Conservation (phyloP, 2,113 vertebrate species). For the Ophiodon elongatus region DNA sequence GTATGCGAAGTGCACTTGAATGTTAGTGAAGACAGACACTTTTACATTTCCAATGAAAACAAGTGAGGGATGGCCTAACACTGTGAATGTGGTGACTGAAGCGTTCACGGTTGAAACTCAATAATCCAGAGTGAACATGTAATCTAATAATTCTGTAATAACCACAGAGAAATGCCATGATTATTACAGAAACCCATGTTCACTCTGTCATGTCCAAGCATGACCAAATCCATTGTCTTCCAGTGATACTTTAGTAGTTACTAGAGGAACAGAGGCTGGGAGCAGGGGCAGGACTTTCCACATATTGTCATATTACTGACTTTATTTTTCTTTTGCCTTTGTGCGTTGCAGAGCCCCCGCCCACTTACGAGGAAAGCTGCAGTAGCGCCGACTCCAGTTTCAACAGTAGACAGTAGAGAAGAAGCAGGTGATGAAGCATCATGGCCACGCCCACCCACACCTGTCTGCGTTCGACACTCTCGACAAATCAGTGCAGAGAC, state of each 20-base stretch:
- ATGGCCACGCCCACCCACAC: conserved; percentile 18
- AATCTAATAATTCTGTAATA: too few relatives aligned
- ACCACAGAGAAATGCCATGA: too few relatives aligned
- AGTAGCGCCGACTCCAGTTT: conserved; percentile 86
- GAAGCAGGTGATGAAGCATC: conserved; percentile 21
- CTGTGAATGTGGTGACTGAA: background rate
- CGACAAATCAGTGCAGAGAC: conserved; percentile 45
- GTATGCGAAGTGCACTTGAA: too few relatives aligned
- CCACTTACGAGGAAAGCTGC: conserved; percentile 97
- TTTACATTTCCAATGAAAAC: too few relatives aligned
- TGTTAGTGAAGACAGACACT: too few relatives aligned
- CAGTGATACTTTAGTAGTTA: background rate
- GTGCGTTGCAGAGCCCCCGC: conserved; percentile 91
- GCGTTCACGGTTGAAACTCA: background rate
- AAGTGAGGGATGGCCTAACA: too few relatives aligned
- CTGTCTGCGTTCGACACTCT: conserved; percentile 44
- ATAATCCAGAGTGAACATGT: background rate
- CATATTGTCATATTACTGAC: background rate
- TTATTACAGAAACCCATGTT: too few relatives aligned
- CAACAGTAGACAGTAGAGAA: conserved; percentile 77
- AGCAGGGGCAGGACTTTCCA: too few relatives aligned
- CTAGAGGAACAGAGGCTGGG: background rate
- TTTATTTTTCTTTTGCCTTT: conserved; percentile 8
- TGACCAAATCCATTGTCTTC: background rate
- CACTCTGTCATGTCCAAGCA: too few relatives aligned